Conservation (phyloP, 2,888 invertebrate species). For the Patella caerulea region DNA sequence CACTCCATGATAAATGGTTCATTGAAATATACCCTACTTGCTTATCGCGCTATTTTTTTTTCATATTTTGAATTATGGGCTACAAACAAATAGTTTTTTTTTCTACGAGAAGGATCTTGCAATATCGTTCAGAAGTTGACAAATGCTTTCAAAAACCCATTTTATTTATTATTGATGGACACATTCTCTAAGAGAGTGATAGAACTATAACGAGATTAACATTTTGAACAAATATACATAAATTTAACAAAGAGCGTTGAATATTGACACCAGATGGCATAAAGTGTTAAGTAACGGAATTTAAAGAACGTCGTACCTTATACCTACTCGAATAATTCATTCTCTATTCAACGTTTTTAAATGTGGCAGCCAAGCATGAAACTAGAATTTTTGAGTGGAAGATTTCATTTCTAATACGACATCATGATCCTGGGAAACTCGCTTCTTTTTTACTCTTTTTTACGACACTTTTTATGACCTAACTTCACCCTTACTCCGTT, state of each 20-base stretch:
- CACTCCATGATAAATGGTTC: not conserved
- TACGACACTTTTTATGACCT: too few relatives aligned
- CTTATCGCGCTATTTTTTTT: not conserved
- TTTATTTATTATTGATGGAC: slow-evolving; percentile 1
- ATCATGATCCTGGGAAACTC: not conserved
- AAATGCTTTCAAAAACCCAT: slow-evolving; percentile 10
- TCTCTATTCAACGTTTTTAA: not conserved
- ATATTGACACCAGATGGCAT: not conserved
- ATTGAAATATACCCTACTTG: not conserved
- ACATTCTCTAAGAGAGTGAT: not conserved
- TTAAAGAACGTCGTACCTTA: not conserved
- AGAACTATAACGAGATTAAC: not conserved
- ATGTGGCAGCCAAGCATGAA: not conserved
- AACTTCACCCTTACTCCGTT: too few relatives aligned
- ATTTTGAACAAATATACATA: not conserved
- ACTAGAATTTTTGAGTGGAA: not conserved
- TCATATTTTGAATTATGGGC: not conserved
- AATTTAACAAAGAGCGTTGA: not conserved
- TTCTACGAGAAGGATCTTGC: not conserved
- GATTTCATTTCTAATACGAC: not conserved
- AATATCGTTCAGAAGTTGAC: slow-evolving; percentile 9
- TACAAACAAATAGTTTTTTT: not conserved
- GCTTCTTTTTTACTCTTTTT: too few relatives aligned
- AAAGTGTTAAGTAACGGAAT: not conserved
- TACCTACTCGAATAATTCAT: not conserved